Evolutionary conservation across 2,113 vertebrate species (phyloP).

Genomic region (Phyllopteryx taeniolatus): DNA sequence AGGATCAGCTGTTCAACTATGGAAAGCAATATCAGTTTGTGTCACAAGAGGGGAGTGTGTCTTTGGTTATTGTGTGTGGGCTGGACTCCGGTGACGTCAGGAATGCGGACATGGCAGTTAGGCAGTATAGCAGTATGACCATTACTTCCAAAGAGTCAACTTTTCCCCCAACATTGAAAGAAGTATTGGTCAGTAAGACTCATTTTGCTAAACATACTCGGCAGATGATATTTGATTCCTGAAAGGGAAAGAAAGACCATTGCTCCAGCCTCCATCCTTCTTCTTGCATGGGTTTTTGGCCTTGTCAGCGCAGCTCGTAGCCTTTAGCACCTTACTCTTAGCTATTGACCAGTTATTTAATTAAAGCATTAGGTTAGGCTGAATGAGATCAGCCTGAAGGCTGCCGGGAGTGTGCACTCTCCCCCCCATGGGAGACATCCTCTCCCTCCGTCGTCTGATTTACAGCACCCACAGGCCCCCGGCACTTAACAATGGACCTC

Average conservation of each 20-base stretch:
- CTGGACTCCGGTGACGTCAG: not conserved
- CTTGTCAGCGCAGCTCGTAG: slow-evolving; percentile 31
- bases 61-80: not conserved
- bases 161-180: not conserved
- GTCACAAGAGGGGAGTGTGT: slow-evolving; percentile 45
- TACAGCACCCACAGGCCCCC: slow-evolving; percentile 70
- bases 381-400: slow-evolving; percentile 68
- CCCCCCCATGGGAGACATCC: slow-evolving; percentile 69
- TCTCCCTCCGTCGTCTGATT: slow-evolving; percentile 71
- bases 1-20: not conserved
- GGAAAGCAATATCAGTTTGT: not conserved
- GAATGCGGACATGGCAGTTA: not conserved
- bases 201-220: not conserved
- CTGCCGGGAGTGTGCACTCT: slow-evolving; percentile 63
- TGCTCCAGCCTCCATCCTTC: not conserved
- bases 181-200: not conserved
- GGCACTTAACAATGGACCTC: slow-evolving; percentile 75
- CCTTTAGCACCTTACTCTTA: slow-evolving; percentile 55
- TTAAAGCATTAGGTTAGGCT: slow-evolving; percentile 62
- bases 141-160: not conserved
- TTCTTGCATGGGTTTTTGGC: slow-evolving; percentile 14
- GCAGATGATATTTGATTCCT: not conserved
- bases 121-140: not conserved
- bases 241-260: not conserved
- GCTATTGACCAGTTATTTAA: slow-evolving; percentile 69